Base-by-base conservation (phyloP, 2,113 vertebrate species). In the Oryzias javanicus region DNA sequence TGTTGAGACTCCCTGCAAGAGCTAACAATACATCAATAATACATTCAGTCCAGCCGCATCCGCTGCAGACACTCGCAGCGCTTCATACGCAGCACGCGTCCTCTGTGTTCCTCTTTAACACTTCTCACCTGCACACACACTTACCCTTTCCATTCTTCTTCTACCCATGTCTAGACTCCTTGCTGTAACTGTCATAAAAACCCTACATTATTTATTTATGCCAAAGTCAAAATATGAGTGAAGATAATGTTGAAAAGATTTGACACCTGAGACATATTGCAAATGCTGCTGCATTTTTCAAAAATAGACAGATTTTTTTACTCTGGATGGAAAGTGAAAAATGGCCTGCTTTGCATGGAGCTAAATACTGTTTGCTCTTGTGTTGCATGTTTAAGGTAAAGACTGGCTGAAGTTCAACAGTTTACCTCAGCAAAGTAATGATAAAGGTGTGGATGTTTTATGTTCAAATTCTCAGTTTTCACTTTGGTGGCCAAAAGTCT, bases 21-120 rank as follows among this genome's bases (percentile, higher is more conserved):
- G 80, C 76, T 79, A 88, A 81, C 86, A 83, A 82, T 79, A 74
- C 79, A 88, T 91, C 82, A 87, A 90, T 90, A 86, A 88, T 86
- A 86, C 82, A 89, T 88, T 52, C 67, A 70, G 83, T 83, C 79
- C 81, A 86, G 81, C 85, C 83, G 75, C 88, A 86, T 70, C 72
- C 73, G 80, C 76, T 73, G 52, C 72, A 54, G 58, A 70, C 61
- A 72, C 50, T 58, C 25, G 54, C 27, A 15, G 29, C 41, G 54
- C 47, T 66, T 56, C 55, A 42, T 5, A 60, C 70, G 68, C 72
- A 64, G 64, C 77, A 79, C 49, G 53, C 42, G 55, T 67, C 51
- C 55, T 54, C 57, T 65, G 35, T 67, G 69, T 80, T 57, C 40
- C 62, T 53, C 67, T 49, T 60, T 58, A 59, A 56, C 72, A 74